Evolutionary conservation across 2,113 vertebrate genomes (phyloP), one percentile per base, ranked within the genome.

Genomic region (Corythaixoides concolor): DNA sequence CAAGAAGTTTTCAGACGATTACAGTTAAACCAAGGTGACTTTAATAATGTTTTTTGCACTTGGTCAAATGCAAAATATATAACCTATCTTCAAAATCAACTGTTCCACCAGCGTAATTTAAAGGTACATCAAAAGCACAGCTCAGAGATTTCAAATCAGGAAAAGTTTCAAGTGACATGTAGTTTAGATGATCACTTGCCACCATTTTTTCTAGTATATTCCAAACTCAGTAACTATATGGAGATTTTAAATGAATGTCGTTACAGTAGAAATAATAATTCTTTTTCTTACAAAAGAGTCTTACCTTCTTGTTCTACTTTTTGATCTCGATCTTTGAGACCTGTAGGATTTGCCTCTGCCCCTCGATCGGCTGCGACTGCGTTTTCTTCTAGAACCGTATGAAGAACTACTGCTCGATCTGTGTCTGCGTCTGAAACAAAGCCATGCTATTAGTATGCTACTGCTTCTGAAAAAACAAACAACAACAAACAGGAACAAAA

Each of bases 371-470:
- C 99, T 99, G 53, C 97, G 98, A 85, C 98, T 98, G 95, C 98
- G 98, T 97, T 98, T 99, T 97, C 97, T 98, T 95, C 98, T 98
- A 66, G 99, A 99, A 55, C 98, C 99, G 27, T 98, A 99, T 5
- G 99, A 99, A 10, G 99, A 99, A 58, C 98, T 99, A 97, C 99
- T 99, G 98, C 99, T 99, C 55, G 99, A 99, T 14, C 98, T 98
- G 92, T 98, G 98, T 18, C 98, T 98, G 90, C 98, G 99, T 88
- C 99, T 99, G 95, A 75, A 98, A 98, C 23, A 92, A 62, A 70
- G 37, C 37, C 68, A n/a, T 2, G 20, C 49, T 50, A 2, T 43
- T n/a, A 80, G 66, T 5, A n/a, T 5, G 16, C 22, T 52, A 1
- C 22, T 22, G 20, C 64, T 24, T 45, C 64, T 28, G 9, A 43